phyloP scores from a whole-genome alignment of 2,797 vertebrate genomes.

The Acanthurus tractus region DNA sequence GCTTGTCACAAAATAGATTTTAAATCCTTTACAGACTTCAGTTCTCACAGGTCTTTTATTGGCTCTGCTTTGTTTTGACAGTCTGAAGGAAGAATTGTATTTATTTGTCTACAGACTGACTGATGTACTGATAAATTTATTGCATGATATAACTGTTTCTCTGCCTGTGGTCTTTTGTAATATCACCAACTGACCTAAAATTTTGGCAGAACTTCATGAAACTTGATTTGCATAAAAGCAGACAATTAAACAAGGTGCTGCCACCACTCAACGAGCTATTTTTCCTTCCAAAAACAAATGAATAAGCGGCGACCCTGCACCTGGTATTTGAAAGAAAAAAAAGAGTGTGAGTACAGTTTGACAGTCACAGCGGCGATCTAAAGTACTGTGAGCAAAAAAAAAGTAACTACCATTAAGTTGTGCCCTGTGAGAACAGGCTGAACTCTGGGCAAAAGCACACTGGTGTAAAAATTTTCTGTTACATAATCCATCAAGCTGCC shows the following conservation, averaged over 20 bases:
- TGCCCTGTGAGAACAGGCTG: too few species aligned
- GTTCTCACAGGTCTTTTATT: background rate
- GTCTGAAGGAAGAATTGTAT: background rate
- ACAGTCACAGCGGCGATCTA: background rate
- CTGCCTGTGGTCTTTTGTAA: too few species aligned
- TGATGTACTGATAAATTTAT: background rate
- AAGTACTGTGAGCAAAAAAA: background rate
- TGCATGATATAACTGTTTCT: background rate
- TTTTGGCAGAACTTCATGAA: background rate
- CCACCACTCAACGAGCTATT: slow-evolving; percentile 19
- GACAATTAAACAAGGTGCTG: background rate
- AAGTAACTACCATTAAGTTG: background rate
- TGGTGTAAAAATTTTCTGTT: too few species aligned
- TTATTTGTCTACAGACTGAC: background rate
- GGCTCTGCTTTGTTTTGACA: background rate
- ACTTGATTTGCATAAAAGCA: slow-evolving; percentile 6
- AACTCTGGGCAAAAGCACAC: too few species aligned
- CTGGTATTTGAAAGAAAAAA: background rate
- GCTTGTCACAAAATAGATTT: background rate
- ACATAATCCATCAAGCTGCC: too few species aligned
- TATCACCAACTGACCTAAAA: background rate
- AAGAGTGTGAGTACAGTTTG: background rate
- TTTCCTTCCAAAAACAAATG: background rate
- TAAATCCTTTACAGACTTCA: background rate
- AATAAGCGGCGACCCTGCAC: slow-evolving; percentile 6